These are phyloP conservation scores for Neosalanx taihuensis DNA, from an alignment of 2,797 vertebrate species.

Conservation along the genomic window DNA sequence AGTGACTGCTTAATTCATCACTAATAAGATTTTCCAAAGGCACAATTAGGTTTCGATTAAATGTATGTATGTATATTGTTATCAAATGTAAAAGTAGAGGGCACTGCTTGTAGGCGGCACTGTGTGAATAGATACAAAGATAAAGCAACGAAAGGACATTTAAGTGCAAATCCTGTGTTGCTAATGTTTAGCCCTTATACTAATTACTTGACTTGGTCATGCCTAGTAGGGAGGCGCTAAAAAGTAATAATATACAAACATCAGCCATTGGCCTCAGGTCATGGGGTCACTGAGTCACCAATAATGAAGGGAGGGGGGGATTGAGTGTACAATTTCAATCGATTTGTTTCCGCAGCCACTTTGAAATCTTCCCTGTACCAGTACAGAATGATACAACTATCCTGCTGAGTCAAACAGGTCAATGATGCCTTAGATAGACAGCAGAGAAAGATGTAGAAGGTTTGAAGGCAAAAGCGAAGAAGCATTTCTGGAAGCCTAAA, in stretches of 20 bases:
- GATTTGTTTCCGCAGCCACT: background rate
- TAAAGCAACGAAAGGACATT: background rate
- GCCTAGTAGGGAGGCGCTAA: slow-evolving; percentile 34
- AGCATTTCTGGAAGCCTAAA: too few species aligned
- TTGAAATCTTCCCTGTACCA: background rate
- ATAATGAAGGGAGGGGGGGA: background rate
- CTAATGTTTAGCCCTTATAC: background rate
- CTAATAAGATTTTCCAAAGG: too few species aligned
- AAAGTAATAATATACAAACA: slow-evolving; percentile 21
- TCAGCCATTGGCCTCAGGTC: background rate
- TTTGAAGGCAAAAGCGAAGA: too few species aligned
- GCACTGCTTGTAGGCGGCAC: too few species aligned
- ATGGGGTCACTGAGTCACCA: background rate
- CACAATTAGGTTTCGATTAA: too few species aligned
- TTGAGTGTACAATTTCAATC: background rate
- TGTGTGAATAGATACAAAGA: background rate
- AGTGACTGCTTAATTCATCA: background rate
- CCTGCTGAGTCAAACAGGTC: background rate
- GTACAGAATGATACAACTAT: too few species aligned
- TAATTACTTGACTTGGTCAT: slow-evolving; percentile 26
- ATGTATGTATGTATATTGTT: too few species aligned
- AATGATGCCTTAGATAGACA: background rate
- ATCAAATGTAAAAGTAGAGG: too few species aligned
- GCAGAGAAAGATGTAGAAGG: background rate
- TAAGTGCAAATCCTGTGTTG: background rate